Percentiles rank a stretch among this genome's conserved stretches.
Evolutionary conservation across 1,140 invertebrate genomes (phyloP).

Genomic region (Scylla paramamosain): DNA sequence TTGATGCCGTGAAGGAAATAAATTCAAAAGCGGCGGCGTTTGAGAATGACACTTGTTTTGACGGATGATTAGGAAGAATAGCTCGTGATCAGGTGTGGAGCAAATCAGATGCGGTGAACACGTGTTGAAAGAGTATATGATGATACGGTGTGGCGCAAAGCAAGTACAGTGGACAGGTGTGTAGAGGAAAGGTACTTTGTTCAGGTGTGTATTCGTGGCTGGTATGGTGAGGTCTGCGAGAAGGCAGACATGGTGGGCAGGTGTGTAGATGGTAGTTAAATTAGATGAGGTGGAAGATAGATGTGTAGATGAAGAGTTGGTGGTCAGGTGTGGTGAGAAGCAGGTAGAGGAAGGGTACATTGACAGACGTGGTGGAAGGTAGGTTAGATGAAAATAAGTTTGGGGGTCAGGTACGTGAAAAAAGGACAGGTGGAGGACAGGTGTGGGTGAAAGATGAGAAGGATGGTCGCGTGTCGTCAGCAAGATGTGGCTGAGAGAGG

Average conservation of each 20-base stretch:
- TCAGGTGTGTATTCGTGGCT: not conserved
- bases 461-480: not conserved
- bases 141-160: constrained; percentile 41
- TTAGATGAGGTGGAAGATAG: too few species aligned
- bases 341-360: too few species aligned
- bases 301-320: too few species aligned
- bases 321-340: too few species aligned
- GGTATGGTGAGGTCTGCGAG: not conserved
- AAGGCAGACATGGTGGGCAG: not conserved
- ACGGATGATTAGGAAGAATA: not conserved
- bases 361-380: too few species aligned
- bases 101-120: too few species aligned
- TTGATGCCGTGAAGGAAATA: not conserved
- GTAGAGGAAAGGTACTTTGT: not conserved
- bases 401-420: too few species aligned
- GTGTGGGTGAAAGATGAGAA: not conserved
- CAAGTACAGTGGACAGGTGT: not conserved
- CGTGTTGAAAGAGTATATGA: too few species aligned
- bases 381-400: too few species aligned
- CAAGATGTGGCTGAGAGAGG: not conserved
- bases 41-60: not conserved
- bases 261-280: not conserved
- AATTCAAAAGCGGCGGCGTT: not conserved
- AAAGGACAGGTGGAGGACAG: not conserved
- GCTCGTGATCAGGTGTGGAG: too few species aligned